phyloP scores from a whole-genome alignment of 2,797 vertebrate genomes.

The Micropoecilia bifurca region DNA sequence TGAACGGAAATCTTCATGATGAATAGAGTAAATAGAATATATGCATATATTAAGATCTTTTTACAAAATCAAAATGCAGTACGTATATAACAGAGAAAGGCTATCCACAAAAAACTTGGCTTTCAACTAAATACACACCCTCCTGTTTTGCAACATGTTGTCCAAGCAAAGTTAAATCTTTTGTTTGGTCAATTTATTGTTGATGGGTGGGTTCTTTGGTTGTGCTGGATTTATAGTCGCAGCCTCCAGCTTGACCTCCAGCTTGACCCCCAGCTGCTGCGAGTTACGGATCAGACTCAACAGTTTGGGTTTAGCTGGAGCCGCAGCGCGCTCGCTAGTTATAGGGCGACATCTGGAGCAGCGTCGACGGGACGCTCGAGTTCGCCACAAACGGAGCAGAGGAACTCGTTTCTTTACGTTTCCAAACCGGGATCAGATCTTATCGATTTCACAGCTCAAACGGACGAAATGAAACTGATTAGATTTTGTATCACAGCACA shows the following conservation, averaged over 20 bases:
- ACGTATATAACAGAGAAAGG: slow-evolving; percentile 76
- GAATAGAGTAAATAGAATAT: slow-evolving; percentile 80
- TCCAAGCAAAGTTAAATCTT: slow-evolving; percentile 66
- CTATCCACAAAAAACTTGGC: slow-evolving; percentile 71
- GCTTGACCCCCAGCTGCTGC: slow-evolving; percentile 42
- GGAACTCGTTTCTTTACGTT: slow-evolving; percentile 35
- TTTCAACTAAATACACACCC: slow-evolving; percentile 72
- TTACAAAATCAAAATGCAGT: slow-evolving; percentile 80
- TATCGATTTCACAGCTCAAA: slow-evolving; percentile 24
- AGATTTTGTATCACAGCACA: slow-evolving; percentile 49
- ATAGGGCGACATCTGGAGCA: slow-evolving; percentile 43
- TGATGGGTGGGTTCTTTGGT: slow-evolving; percentile 81
- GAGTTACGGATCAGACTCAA: slow-evolving; percentile 37
- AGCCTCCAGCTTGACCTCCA: slow-evolving; percentile 45
- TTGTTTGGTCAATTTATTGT: slow-evolving; percentile 71
- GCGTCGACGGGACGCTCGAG: slow-evolving; percentile 21
- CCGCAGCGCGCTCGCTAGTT: slow-evolving; percentile 23
- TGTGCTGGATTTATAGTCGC: slow-evolving; percentile 62
- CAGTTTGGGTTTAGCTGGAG: slow-evolving; percentile 40
- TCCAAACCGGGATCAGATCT: slow-evolving; percentile 49
- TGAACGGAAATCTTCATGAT: slow-evolving; percentile 68
- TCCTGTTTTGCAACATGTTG: slow-evolving; percentile 66
- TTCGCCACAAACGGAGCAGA: slow-evolving; percentile 32
- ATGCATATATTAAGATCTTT: slow-evolving; percentile 82
- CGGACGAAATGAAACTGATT: slow-evolving; percentile 31